These are phyloP conservation scores for Cryptosula pallasiana DNA, from an alignment of 2,888 invertebrate genomes.

Conservation along the genomic window DNA sequence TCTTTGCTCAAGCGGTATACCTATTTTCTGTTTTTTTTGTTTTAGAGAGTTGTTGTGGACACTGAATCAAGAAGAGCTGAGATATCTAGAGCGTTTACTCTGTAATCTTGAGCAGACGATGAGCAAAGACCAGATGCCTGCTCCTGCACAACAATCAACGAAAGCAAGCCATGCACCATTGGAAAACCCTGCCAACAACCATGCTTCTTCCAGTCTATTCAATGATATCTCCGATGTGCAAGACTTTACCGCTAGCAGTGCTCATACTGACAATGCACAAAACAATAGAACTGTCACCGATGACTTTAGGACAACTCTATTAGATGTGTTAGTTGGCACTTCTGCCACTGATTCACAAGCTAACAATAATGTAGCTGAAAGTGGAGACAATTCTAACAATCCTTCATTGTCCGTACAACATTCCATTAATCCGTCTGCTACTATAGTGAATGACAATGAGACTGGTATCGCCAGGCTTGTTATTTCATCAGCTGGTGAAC, in stretches of 20 bases:
- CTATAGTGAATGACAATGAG: not conserved
- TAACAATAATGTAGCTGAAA: not conserved
- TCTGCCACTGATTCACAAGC: not conserved
- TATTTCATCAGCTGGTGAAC: not conserved
- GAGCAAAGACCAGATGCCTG: not conserved
- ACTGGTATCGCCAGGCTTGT: not conserved
- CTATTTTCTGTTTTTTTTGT: no score
- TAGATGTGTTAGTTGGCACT: not conserved
- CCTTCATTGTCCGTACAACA: not conserved
- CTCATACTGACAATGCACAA: not conserved
- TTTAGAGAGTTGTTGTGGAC: slow-evolving; percentile 79
- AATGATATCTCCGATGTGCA: slow-evolving; percentile 5
- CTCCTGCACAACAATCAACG: not conserved
- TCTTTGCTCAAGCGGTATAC: no score
- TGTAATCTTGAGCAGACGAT: slow-evolving; percentile 79
- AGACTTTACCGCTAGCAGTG: not conserved
- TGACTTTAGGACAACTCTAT: not conserved
- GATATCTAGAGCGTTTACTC: slow-evolving; percentile 77
- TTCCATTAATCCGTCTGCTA: not conserved
- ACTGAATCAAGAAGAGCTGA: slow-evolving; percentile 75
- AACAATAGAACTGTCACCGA: not conserved
- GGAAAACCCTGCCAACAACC: not conserved
- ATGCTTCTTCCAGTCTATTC: not conserved
- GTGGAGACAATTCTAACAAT: not conserved
- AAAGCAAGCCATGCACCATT: not conserved